Evolutionary conservation across 2,888 invertebrate genomes (phyloP), one percentile per base, ranked within the genome.

Genomic region (Amaurobius ferox): DNA sequence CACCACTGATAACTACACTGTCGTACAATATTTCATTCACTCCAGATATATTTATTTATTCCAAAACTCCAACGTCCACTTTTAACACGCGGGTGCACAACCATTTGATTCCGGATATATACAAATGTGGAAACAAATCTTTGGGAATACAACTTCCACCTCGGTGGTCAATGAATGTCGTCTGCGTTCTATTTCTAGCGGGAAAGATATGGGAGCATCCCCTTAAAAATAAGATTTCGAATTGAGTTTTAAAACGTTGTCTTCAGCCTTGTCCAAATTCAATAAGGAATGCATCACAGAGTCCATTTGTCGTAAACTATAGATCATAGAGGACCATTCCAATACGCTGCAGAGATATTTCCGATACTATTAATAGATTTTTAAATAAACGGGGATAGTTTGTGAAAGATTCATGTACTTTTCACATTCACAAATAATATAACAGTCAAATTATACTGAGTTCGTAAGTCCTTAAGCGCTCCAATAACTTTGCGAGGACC

Each of bases 11-110:
- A n/a, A n/a, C n/a, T n/a, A n/a, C n/a, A n/a, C n/a, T n/a, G n/a
- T n/a, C n/a, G n/a, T n/a, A n/a, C n/a, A n/a, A n/a, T n/a, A n/a
- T n/a, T n/a, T n/a, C n/a, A n/a, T n/a, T n/a, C n/a, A n/a, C n/a
- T n/a, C n/a, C n/a, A n/a, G n/a, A n/a, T n/a, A n/a, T n/a, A 44
- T 70, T 40, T 70, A 81, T 81, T 70, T 70, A 40, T 81, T 55
- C 30, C 44, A 73, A 74, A 81, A 74, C 39, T 62, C 61, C 68
- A 70, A 23, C 81, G 74, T 81, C 81, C 62, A 81, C 74, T 81
- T 76, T 81, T 81, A 81, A 81, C 81, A 81, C 81, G 72, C 70
- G 1, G 39, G 16, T 76, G 74, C 28, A 76, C 81, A 64, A 55
- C 55, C 55, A 55, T 55, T 55, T 55, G 55, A 55, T 55, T 55